Evolutionary conservation across 2,113 vertebrate genomes (phyloP).

Genomic region (Corythaeola cristata): DNA sequence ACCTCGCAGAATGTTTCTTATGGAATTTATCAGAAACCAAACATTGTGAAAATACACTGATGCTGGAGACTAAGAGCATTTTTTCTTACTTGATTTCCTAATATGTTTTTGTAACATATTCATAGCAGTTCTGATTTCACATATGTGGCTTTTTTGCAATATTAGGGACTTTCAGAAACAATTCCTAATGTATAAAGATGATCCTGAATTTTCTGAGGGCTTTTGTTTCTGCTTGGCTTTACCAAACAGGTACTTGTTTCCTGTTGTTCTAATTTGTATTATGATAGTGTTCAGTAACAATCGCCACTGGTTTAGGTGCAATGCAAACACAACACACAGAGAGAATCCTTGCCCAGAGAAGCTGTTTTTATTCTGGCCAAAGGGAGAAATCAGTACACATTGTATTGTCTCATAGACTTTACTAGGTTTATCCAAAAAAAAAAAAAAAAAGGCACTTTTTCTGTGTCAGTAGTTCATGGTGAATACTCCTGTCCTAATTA

Average conservation of each 20-base stretch:
- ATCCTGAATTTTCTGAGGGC: background rate
- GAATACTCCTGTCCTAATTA: background rate
- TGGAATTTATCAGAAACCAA: background rate
- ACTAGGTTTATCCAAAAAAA: background rate
- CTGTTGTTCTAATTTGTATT: background rate
- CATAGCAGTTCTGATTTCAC: background rate
- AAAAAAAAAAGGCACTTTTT: background rate
- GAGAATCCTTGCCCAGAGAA: background rate
- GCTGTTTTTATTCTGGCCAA: background rate
- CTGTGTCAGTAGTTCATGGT: background rate
- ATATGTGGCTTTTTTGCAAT: background rate
- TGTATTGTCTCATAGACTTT: background rate
- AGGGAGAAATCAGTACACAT: background rate
- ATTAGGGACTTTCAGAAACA: background rate
- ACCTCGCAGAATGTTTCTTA: background rate
- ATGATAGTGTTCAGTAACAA: background rate
- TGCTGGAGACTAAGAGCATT: background rate
- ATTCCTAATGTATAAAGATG: accelerated
- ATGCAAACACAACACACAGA: background rate
- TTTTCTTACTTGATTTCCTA: background rate
- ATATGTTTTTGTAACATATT: background rate
- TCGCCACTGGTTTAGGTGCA: background rate
- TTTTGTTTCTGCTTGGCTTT: slow-evolving; percentile 42
- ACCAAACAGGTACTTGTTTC: background rate
- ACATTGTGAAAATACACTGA: background rate